Conservation (phyloP, 2,797 vertebrate genomes). For the Coranthus polyacanthus region DNA sequence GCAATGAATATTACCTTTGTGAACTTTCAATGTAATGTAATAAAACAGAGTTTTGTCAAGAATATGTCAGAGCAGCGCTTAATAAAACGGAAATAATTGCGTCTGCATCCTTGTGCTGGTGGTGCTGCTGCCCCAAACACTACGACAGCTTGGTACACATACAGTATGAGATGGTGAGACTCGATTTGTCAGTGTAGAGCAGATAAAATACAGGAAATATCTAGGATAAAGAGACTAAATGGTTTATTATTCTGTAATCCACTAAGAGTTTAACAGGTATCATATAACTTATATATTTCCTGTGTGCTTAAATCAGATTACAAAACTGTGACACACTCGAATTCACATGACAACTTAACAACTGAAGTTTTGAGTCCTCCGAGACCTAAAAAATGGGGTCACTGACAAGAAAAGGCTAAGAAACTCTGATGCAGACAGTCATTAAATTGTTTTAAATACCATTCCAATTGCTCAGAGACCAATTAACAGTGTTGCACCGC, state of each 20-base stretch:
- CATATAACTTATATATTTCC: neutral
- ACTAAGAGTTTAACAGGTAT: neutral
- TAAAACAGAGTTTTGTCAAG: too few species aligned
- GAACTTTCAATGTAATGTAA: neutral
- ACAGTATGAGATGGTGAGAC: neutral
- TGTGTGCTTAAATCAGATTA: neutral
- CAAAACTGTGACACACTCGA: neutral
- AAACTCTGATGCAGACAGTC: constrained; percentile 16
- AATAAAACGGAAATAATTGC: neutral
- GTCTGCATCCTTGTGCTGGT: too few species aligned
- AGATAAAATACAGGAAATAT: too few species aligned
- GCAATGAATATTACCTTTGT: neutral
- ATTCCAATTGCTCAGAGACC: constrained; percentile 42
- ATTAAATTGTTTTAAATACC: constrained; percentile 46
- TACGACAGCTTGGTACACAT: too few species aligned
- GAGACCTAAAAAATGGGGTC: constrained; percentile 4
- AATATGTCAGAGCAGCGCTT: neutral
- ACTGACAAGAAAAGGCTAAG: constrained; percentile 19
- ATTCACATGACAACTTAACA: constrained; percentile 10
- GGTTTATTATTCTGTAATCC: neutral
- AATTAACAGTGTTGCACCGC: constrained; percentile 48
- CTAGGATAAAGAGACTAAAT: too few species aligned
- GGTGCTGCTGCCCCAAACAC: neutral
- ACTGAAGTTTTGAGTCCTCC: constrained; percentile 5
- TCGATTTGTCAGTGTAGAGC: neutral